Conservation (phyloP, 2,888 invertebrate species). For the Apodemia mormo region DNA sequence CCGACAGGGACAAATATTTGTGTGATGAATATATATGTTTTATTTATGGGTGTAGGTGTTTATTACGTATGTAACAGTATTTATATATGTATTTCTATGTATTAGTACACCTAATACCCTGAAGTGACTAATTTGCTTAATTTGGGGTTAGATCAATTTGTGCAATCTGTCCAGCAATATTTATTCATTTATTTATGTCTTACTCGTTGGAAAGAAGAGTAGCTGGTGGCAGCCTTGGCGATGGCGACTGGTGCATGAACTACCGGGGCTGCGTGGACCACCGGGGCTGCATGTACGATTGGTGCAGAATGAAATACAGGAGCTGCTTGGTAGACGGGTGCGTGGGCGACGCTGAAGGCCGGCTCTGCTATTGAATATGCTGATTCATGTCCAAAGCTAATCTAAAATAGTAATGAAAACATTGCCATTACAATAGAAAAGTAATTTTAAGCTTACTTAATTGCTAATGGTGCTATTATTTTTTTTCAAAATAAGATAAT, state of each 20-base stretch:
- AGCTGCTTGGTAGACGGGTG: constrained; percentile 40
- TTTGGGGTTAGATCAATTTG: no score
- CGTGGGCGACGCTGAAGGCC: constrained; percentile 44
- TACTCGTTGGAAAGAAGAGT: constrained; percentile 78
- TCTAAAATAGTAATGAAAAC: constrained; percentile 25
- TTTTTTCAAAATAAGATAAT: no score
- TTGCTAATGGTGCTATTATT: no score
- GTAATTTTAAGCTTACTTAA: no score
- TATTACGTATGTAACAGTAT: no score
- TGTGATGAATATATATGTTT: no score
- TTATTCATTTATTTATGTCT: not conserved
- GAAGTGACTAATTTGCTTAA: no score
- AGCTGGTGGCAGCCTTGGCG: constrained; percentile 77
- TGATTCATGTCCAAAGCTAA: constrained; percentile 35
- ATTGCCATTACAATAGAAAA: not conserved
- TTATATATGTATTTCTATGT: no score
- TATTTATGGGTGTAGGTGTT: no score
- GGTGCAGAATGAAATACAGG: constrained; percentile 43
- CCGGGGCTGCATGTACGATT: constrained; percentile 41
- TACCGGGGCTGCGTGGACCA: constrained; percentile 44
- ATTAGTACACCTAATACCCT: no score
- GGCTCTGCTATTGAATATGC: constrained; percentile 31
- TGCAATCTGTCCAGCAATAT: no score
- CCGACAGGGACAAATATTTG: no score
- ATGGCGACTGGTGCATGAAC: constrained; percentile 48